phyloP scores from a whole-genome alignment of 2,797 vertebrate species.

The Leptodactylus fallax region DNA sequence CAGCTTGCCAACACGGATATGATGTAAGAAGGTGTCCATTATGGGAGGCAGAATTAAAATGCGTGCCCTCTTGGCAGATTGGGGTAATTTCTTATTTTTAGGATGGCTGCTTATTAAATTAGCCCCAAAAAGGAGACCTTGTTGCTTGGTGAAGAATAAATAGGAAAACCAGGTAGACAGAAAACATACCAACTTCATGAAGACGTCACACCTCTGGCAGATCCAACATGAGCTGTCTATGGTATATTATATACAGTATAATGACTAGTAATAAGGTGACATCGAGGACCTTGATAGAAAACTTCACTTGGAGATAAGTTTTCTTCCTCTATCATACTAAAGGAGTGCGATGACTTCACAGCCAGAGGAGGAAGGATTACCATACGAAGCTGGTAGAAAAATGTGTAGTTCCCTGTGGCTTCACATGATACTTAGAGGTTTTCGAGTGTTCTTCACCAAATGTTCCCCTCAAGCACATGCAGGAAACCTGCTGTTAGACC shows the following conservation, averaged over 20 bases:
- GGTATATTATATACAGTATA: background rate
- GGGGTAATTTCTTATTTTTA: background rate
- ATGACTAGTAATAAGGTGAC: background rate
- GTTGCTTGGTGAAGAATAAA: background rate
- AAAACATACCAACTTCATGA: background rate
- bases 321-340: background rate
- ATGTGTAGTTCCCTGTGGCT: constrained; percentile 33
- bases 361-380: constrained; percentile 28
- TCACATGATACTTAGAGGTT: constrained; percentile 46
- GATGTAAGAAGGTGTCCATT: too few species aligned
- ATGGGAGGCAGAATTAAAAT: background rate
- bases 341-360: constrained; percentile 16
- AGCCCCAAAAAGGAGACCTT: background rate
- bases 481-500: constrained; percentile 67
- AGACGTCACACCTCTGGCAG: background rate
- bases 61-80: background rate
- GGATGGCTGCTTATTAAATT: background rate
- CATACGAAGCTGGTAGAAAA: constrained; percentile 27
- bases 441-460: constrained; percentile 55
- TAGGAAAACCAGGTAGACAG: background rate
- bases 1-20: background rate
- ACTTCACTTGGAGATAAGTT: background rate
- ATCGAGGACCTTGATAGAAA: background rate
- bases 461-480: constrained; percentile 59
- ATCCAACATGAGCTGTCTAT: background rate